phyloP scores from a whole-genome alignment of 2,888 invertebrate genomes.

The Cephus nigrinus region DNA sequence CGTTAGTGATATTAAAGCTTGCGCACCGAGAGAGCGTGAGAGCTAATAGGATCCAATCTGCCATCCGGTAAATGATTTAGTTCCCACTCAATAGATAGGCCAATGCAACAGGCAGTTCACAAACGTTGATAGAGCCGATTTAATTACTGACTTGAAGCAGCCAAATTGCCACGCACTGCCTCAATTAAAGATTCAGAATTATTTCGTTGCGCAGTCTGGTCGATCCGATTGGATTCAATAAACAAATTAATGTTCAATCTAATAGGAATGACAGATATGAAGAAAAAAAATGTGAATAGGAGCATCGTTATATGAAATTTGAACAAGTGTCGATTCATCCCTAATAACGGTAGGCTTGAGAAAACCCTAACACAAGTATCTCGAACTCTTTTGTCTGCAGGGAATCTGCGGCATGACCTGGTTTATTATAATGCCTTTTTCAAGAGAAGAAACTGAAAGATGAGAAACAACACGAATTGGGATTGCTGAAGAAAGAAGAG shows the following conservation, averaged over 20 bases:
- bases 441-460: no score
- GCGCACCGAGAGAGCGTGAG: neutral
- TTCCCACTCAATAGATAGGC: neutral
- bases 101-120: neutral
- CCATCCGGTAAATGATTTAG: neutral
- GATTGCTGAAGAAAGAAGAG: no score
- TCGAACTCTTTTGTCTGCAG: neutral
- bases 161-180: neutral
- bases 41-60: neutral
- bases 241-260: neutral
- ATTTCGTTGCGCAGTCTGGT: neutral
- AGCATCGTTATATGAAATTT: neutral
- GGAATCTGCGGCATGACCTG: neutral
- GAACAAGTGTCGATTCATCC: neutral
- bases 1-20: neutral
- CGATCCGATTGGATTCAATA: neutral
- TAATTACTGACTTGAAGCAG: neutral
- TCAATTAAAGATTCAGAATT: neutral
- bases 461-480: no score
- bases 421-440: neutral
- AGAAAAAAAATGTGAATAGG: neutral
- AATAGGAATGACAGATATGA: neutral
- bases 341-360: neutral
- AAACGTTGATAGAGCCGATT: neutral
- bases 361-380: neutral